Conservation (phyloP, 2,113 vertebrate genomes). For the Lepisosteus osseus region DNA sequence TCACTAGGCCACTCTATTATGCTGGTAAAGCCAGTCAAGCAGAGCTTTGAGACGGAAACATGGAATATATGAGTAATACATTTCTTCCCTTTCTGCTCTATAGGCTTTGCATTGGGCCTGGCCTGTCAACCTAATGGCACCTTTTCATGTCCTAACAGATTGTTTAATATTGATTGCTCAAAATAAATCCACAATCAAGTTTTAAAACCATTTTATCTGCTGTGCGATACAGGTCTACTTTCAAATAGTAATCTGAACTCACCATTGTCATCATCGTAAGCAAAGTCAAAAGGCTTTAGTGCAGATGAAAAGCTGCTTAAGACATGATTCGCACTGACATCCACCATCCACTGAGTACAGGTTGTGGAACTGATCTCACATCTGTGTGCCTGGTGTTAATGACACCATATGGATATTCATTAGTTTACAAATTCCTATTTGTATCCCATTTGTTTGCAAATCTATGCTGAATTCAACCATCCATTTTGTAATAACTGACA, state of each 20-base stretch:
- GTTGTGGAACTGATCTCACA: background rate
- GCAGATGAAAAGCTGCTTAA: constrained; percentile 16
- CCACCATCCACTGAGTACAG: constrained; percentile 4
- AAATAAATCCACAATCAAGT: constrained; percentile 8
- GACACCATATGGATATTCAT: too few relatives aligned
- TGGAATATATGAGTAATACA: constrained; percentile 18
- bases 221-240: background rate
- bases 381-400: too few relatives aligned
- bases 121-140: background rate
- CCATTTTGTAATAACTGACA: too few relatives aligned
- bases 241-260: background rate
- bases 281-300: background rate
- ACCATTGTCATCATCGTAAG: background rate
- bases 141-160: background rate
- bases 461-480: too few relatives aligned
- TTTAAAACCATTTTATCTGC: background rate
- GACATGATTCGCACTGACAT: background rate
- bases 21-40: constrained; percentile 3
- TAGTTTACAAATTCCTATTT: too few relatives aligned
- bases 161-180: constrained; percentile 4
- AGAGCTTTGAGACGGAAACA: constrained; percentile 9
- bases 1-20: background rate
- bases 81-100: background rate
- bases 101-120: background rate
- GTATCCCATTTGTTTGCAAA: too few relatives aligned